These are phyloP conservation scores for Leucozona laternaria DNA, from an alignment of 2,888 invertebrate genomes.

Conservation along the genomic window DNA sequence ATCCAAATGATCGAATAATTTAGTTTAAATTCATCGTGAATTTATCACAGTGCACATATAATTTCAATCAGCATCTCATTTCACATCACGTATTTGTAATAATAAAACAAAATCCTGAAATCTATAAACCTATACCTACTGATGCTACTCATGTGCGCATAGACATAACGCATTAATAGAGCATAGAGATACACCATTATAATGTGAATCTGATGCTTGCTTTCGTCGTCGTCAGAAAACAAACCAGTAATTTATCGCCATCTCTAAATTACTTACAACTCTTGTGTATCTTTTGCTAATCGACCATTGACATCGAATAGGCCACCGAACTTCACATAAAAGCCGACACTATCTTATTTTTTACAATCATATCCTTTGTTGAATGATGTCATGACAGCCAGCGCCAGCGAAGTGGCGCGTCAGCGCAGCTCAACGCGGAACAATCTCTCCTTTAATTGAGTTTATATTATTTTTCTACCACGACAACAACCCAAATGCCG, in stretches of 20 bases:
- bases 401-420: too few relatives aligned
- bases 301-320: slow-evolving; percentile 53
- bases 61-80: slow-evolving; percentile 36
- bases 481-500: too few relatives aligned
- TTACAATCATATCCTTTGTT: slow-evolving; percentile 64
- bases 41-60: slow-evolving; percentile 24
- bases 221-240: slow-evolving; percentile 33
- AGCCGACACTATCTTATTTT: slow-evolving; percentile 29
- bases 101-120: slow-evolving; percentile 52
- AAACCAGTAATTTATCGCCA: slow-evolving; percentile 55
- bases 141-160: slow-evolving; percentile 3
- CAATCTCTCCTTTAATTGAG: slow-evolving; percentile 46
- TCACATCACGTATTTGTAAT: slow-evolving; percentile 64
- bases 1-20: slow-evolving; percentile 55
- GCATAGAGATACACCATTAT: slow-evolving; percentile 3
- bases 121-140: not conserved
- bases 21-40: slow-evolving; percentile 57
- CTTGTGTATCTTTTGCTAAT: slow-evolving; percentile 51
- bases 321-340: slow-evolving; percentile 17
- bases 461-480: not conserved
- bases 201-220: slow-evolving; percentile 30
- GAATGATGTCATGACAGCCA: not conserved
- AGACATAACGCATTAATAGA: slow-evolving; percentile 49
- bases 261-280: slow-evolving; percentile 32
- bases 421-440: not conserved